A percentile compares a stretch with the other conserved stretches of the same genome.
phyloP scores from a whole-genome alignment of 1,140 invertebrate species.

The Pseudomyrmex pallidus region DNA sequence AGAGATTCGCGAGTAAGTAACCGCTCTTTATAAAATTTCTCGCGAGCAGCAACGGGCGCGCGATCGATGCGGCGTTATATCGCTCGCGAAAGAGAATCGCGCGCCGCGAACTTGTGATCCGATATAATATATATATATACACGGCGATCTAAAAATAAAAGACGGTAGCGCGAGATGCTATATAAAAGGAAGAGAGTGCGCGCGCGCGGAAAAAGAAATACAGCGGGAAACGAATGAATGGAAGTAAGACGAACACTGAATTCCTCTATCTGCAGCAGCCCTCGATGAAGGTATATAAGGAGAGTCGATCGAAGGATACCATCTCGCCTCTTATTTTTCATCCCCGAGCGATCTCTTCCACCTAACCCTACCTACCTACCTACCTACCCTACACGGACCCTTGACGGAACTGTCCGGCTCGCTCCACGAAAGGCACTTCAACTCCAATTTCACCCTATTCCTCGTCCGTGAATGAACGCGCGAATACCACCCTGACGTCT shows the following conservation, averaged over 20 bases:
- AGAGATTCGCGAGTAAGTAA: slow-evolving; percentile 16
- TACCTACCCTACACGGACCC: slow-evolving; percentile 31
- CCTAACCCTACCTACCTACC: slow-evolving; percentile 26
- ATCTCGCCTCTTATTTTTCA: slow-evolving; percentile 47
- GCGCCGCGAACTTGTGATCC: slow-evolving; percentile 30
- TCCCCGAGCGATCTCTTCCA: slow-evolving; percentile 44
- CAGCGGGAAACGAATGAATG: slow-evolving; percentile 27
- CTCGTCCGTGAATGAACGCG: slow-evolving; percentile 50
- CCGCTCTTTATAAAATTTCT: slow-evolving; percentile 35
- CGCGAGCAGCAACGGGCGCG: background rate
- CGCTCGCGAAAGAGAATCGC: background rate
- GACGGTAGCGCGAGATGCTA: background rate
- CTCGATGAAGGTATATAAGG: slow-evolving; percentile 48
- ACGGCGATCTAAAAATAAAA: slow-evolving; percentile 44
- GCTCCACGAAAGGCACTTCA: slow-evolving; percentile 39
- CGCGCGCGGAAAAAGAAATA: slow-evolving; percentile 6
- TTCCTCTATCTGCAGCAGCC: slow-evolving; percentile 33
- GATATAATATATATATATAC: slow-evolving; percentile 4
- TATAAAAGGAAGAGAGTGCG: no score
- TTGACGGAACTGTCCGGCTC: slow-evolving; percentile 54
- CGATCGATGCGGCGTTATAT: slow-evolving; percentile 26
- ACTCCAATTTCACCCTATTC: slow-evolving; percentile 55
- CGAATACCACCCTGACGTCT: slow-evolving; percentile 47
- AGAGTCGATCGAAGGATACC: slow-evolving; percentile 22
- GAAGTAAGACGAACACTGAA: slow-evolving; percentile 48